Conservation (phyloP, 2,113 vertebrate species). For the Lichenostomus cassidix region DNA sequence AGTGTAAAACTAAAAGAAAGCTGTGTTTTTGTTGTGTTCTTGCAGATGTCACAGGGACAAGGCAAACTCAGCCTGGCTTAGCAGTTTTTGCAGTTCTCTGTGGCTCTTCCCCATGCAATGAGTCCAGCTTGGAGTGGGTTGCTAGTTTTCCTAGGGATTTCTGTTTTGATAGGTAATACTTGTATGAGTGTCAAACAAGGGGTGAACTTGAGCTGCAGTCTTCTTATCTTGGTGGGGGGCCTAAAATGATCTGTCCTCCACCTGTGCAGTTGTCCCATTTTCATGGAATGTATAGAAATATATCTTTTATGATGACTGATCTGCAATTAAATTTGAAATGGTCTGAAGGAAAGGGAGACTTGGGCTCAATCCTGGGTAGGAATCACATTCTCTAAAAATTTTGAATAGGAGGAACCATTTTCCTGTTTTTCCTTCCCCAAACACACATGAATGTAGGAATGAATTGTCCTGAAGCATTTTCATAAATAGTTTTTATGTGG, state of each 20-base stretch:
- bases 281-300: background rate
- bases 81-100: background rate
- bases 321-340: background rate
- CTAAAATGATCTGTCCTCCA: background rate
- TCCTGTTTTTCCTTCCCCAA: background rate
- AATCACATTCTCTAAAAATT: background rate
- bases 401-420: background rate
- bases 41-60: background rate
- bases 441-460: background rate
- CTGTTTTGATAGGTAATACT: background rate
- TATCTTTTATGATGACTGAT: background rate
- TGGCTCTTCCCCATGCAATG: background rate
- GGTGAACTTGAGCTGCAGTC: background rate
- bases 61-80: background rate
- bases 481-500: slow-evolving; percentile 13
- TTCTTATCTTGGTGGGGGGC: background rate
- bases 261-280: background rate
- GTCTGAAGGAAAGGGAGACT: background rate
- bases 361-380: background rate
- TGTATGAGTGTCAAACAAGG: background rate
- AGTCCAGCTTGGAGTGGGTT: background rate
- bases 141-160: background rate
- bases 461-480: background rate
- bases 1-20: slow-evolving; percentile 66
- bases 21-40: slow-evolving; percentile 4